Evolutionary conservation across 1,140 invertebrate genomes (phyloP), one percentile per base, ranked within the genome.

Genomic region (Idris sp.): DNA sequence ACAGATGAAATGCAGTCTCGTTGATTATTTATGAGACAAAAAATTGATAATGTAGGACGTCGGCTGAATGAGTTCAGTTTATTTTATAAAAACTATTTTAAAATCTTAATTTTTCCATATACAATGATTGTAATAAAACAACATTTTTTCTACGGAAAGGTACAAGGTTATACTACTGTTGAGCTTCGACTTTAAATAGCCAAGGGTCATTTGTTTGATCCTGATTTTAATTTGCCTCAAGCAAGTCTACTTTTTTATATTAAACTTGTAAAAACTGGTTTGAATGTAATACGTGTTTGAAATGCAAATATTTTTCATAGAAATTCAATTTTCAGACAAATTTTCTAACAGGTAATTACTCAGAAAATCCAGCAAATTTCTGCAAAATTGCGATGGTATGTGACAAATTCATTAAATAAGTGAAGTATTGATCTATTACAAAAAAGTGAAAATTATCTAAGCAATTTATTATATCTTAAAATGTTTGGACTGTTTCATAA

Each of bases 231-330:
- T 19, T 41, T 26, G 51, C 43, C 62, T 67, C 19, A 2, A 49
- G 51, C 62, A 19, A 56, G 26, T 48, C 35, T 51, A 58, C 51
- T 51, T 58, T 68, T 41, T 43, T 36, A 58, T 58, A 44, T 28
- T 22, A 49, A 51, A 35, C 38, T 61, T 43, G 15, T 53, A 18
- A 35, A 13, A 58, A 7, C 5, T 65, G 28, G 33, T 26, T 8
- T 5, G n/a, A 65, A 65, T 65, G 25, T 48, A 46, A 65, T 40
- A 46, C 44, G n/a, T 48, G 13, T 11, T 35, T 41, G 8, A 53
- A 54, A 28, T 31, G 30, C 31, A 65, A 44, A 36, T 40, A 38
- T 65, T 13, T 35, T 15, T 16, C n/a, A 15, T 9, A 15, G n/a
- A 30, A 30, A 5, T 8, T 30, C n/a, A 30, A 2, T 30, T 6